Evolutionary conservation across 2,113 vertebrate genomes (phyloP).

Genomic region (Ictalurus furcatus): DNA sequence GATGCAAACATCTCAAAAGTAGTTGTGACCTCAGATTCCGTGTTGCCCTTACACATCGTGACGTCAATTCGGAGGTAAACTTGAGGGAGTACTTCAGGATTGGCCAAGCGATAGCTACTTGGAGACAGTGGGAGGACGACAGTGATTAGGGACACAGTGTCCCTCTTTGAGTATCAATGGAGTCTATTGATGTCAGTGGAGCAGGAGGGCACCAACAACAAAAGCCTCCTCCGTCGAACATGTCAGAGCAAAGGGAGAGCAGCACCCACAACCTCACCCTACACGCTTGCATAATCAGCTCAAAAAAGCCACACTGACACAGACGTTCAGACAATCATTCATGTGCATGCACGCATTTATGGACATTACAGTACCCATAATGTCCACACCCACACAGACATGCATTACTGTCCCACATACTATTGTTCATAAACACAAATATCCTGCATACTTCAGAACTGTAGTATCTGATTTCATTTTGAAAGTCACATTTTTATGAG

Average conservation of each 20-base stretch:
- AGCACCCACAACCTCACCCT: constrained; percentile 37
- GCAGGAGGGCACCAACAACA: constrained; percentile 16
- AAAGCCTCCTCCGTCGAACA: constrained; percentile 34
- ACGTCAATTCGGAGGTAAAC: background rate
- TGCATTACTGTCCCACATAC: background rate
- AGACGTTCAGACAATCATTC: constrained; percentile 7
- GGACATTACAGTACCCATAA: background rate
- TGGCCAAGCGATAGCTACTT: background rate
- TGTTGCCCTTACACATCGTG: background rate
- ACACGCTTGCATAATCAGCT: constrained; percentile 41
- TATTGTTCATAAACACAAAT: constrained; percentile 13
- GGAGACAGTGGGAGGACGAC: constrained; percentile 21
- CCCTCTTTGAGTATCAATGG: constrained; percentile 42
- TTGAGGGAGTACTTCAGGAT: background rate
- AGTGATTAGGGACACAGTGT: constrained; percentile 32
- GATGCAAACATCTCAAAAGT: constrained; percentile 12
- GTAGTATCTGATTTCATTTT: constrained; percentile 1
- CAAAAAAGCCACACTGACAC: constrained; percentile 1
- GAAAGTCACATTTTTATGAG: background rate
- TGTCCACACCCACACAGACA: constrained; percentile 13
- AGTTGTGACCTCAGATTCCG: background rate
- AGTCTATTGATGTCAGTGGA: constrained; percentile 42
- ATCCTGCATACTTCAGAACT: background rate
- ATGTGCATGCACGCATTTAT: background rate
- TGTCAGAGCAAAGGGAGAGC: constrained; percentile 31